phyloP scores from a whole-genome alignment of 2,797 vertebrate genomes.

The Rhadinocentrus ornatus region DNA sequence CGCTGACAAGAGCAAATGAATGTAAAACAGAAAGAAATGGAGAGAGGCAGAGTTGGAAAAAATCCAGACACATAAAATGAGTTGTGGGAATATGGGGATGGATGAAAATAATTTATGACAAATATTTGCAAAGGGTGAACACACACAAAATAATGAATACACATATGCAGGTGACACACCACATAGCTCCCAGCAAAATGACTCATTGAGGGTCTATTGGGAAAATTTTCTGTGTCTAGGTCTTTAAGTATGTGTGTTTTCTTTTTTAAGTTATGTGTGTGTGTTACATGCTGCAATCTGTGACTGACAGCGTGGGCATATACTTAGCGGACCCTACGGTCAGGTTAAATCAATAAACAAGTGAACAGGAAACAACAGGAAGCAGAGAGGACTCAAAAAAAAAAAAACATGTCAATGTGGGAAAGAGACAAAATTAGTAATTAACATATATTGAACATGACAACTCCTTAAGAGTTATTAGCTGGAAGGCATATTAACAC shows the following conservation, averaged over 20 bases:
- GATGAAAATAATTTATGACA: constrained; percentile 68
- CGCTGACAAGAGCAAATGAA: constrained; percentile 67
- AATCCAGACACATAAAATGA: constrained; percentile 33
- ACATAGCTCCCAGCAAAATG: constrained; percentile 41
- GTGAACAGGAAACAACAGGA: constrained; percentile 32
- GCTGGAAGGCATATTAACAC: constrained; percentile 39
- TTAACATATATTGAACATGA: constrained; percentile 42
- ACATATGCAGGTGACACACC: constrained; percentile 40
- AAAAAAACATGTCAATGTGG: constrained; percentile 14
- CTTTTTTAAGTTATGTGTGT: neutral
- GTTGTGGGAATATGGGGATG: constrained; percentile 55
- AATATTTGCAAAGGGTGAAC: constrained; percentile 54
- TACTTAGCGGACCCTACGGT: constrained; percentile 35
- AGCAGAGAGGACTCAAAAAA: constrained; percentile 4
- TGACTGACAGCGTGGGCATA: constrained; percentile 39
- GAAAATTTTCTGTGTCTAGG: constrained; percentile 12
- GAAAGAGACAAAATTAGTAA: constrained; percentile 21
- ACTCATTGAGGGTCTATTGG: constrained; percentile 23
- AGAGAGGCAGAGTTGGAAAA: constrained; percentile 19
- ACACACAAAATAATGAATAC: constrained; percentile 5
- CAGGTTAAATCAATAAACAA: constrained; percentile 43
- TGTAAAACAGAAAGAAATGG: constrained; percentile 37
- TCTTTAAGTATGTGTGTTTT: neutral
- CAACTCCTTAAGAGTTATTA: constrained; percentile 42
- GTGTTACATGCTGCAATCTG: constrained; percentile 21